Evolutionary conservation across 1,140 invertebrate species (phyloP).

Genomic region (Cydia strobilella): DNA sequence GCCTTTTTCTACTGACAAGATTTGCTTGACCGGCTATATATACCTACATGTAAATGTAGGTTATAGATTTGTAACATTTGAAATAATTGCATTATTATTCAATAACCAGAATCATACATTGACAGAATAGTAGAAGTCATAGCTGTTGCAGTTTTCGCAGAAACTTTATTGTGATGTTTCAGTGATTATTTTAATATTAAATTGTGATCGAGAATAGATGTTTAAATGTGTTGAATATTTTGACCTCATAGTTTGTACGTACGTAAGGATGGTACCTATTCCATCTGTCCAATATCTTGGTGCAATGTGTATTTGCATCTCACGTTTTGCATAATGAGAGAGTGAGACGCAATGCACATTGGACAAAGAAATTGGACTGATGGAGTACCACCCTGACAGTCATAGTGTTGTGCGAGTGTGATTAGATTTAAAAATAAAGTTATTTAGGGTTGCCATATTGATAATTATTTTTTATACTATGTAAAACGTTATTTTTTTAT

Average conservation of each 20-base stretch:
- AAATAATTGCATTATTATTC: background rate
- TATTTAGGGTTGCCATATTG: constrained; percentile 63
- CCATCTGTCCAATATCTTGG: no score
- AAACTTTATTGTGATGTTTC: constrained; percentile 54
- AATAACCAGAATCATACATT: background rate
- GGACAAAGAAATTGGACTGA: no score
- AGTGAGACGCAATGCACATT: no score
- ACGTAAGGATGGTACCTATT: no score
- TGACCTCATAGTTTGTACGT: constrained; percentile 34
- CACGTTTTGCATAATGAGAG: no score
- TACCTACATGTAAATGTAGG: no score
- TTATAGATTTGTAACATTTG: background rate
- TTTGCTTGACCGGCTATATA: no score
- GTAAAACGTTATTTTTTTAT: constrained; percentile 48
- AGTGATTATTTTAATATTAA: constrained; percentile 59
- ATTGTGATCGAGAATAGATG: constrained; percentile 49
- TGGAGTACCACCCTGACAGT: no score
- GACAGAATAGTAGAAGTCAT: background rate
- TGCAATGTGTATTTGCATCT: no score
- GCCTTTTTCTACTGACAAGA: no score
- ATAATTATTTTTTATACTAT: constrained; percentile 50
- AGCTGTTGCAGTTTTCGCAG: constrained; percentile 12
- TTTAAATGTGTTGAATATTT: constrained; percentile 40
- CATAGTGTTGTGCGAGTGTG: constrained; percentile 35
- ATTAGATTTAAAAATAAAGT: constrained; percentile 41